Evolutionary conservation across 1,140 invertebrate genomes (phyloP).

Genomic region (Apis laboriosa): DNA sequence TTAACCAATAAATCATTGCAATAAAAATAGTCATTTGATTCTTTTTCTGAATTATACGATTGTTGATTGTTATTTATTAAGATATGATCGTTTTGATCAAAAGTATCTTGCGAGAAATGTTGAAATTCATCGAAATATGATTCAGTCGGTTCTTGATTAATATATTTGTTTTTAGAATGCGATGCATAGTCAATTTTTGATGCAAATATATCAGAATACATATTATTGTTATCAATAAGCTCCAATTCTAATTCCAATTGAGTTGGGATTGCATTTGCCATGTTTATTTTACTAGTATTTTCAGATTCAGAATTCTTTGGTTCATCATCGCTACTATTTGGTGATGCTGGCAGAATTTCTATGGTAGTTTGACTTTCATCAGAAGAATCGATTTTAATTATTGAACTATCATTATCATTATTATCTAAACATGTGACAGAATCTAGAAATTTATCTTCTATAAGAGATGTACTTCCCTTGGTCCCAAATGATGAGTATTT

Average conservation of each 20-base stretch:
- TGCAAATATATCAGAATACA: slow-evolving; percentile 55
- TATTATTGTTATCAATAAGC: slow-evolving; percentile 66
- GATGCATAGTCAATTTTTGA: slow-evolving; percentile 43
- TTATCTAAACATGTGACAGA: background rate
- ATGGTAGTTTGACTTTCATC: slow-evolving; percentile 78
- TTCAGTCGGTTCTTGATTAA: background rate
- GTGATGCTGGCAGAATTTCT: slow-evolving; percentile 75
- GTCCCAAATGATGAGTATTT: slow-evolving; percentile 25
- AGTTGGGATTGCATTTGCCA: slow-evolving; percentile 70
- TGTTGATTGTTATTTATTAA: background rate
- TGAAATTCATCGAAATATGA: slow-evolving; percentile 11
- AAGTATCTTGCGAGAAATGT: background rate
- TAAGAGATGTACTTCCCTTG: background rate
- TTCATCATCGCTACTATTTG: slow-evolving; percentile 59
- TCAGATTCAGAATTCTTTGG: slow-evolving; percentile 31
- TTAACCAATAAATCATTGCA: slow-evolving; percentile 73
- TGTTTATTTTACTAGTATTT: slow-evolving; percentile 50
- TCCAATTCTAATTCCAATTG: slow-evolving; percentile 75
- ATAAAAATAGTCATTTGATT: slow-evolving; percentile 43
- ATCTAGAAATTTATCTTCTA: slow-evolving; percentile 15
- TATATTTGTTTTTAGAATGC: background rate
- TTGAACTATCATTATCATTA: slow-evolving; percentile 55
- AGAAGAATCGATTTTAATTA: slow-evolving; percentile 77
- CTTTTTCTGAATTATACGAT: background rate
- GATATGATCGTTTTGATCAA: background rate